Evolutionary conservation across 2,797 vertebrate genomes (phyloP).

Genomic region (Sebastolobus alascanus): DNA sequence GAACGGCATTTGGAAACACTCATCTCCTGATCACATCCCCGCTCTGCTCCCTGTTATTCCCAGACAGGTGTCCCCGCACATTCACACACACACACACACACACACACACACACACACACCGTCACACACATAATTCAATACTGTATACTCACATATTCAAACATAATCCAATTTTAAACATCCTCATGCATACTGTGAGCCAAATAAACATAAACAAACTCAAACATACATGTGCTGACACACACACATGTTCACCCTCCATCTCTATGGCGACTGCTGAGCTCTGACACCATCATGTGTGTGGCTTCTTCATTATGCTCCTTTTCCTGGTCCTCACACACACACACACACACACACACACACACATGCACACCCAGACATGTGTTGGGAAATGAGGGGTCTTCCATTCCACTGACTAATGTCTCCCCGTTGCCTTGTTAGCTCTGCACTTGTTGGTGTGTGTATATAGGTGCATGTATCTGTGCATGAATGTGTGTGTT

Average conservation of each 20-base stretch:
- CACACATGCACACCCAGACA: constrained; percentile 7
- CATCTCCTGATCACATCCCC: constrained; percentile 71
- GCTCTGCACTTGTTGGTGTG: constrained; percentile 3
- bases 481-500: constrained; percentile 5
- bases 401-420: constrained; percentile 40
- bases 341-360: constrained; percentile 21
- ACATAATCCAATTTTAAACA: constrained; percentile 35
- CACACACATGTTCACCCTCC: not conserved
- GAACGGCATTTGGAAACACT: constrained; percentile 75
- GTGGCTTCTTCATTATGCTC: constrained; percentile 28
- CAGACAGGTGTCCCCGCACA: constrained; percentile 66
- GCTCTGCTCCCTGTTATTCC: constrained; percentile 67
- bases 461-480: not conserved
- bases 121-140: constrained; percentile 33
- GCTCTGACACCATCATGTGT: constrained; percentile 14
- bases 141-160: constrained; percentile 33
- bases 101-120: not conserved
- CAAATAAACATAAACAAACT: constrained; percentile 38
- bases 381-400: constrained; percentile 21
- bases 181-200: constrained; percentile 20
- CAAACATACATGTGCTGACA: constrained; percentile 7
- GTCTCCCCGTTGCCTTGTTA: constrained; percentile 57
- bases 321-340: not conserved
- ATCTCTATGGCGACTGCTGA: constrained; percentile 14
- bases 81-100: constrained; percentile 19